Conservation (phyloP, 2,797 vertebrate species). For the Pipistrellus pipistrellus region DNA sequence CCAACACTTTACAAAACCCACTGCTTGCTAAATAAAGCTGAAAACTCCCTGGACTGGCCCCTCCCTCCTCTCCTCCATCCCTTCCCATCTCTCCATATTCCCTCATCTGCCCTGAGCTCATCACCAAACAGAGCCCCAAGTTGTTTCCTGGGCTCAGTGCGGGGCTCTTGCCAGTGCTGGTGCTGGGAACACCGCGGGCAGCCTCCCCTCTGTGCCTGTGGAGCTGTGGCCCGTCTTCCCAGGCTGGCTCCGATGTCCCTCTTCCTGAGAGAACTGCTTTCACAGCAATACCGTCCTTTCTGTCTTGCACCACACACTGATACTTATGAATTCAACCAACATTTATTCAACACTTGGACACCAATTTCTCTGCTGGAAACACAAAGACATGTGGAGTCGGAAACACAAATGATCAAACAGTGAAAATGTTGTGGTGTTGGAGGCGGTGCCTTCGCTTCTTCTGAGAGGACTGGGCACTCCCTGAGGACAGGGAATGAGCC, state of each 20-base stretch:
- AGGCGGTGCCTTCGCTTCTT: not conserved
- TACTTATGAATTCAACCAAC: not conserved
- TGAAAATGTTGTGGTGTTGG: not conserved
- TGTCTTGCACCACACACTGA: not conserved
- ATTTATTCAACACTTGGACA: not conserved
- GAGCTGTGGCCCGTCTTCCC: not conserved
- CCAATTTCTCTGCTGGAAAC: not conserved
- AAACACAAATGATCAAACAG: not conserved
- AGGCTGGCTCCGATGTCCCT: constrained; percentile 6
- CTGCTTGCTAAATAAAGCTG: not conserved
- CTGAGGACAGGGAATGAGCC: not conserved
- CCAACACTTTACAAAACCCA: not conserved
- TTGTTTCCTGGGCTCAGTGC: not conserved
- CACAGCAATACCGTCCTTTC: not conserved
- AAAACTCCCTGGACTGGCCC: no score
- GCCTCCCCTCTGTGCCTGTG: not conserved
- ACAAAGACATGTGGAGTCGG: not conserved
- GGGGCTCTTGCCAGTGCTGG: not conserved
- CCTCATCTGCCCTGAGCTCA: not conserved
- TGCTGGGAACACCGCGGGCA: not conserved
- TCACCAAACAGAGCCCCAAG: not conserved
- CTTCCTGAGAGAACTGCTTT: not conserved
- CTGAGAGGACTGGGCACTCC: not conserved
- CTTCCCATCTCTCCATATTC: not conserved
- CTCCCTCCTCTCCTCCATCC: not conserved